Conservation (phyloP, 2,113 vertebrate genomes). For the Pontoporia blainvillei region DNA sequence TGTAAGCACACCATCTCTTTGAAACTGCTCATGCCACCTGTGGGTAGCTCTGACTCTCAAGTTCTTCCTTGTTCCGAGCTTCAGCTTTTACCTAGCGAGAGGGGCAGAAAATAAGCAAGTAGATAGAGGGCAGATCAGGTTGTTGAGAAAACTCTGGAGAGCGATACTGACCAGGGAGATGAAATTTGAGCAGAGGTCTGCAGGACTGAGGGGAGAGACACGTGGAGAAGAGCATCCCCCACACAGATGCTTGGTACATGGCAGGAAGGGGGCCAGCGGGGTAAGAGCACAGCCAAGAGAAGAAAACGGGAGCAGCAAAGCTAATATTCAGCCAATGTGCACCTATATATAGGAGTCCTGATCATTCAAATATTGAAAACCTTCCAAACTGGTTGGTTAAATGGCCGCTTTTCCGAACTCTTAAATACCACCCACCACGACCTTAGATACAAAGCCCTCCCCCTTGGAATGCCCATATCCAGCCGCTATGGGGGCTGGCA, state of each 20-base stretch:
- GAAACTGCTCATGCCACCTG: not conserved
- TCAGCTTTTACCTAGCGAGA: not conserved
- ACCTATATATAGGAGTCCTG: rapidly evolving
- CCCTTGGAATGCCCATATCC: not conserved
- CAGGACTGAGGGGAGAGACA: not conserved
- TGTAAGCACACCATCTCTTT: not conserved
- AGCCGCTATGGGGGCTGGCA: not conserved
- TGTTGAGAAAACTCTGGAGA: not conserved
- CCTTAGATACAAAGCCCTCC: not conserved
- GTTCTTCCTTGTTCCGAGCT: not conserved
- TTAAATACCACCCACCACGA: not conserved
- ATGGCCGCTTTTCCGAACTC: not conserved
- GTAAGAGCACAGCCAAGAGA: not conserved
- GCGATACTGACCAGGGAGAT: not conserved
- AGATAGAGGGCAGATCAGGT: not conserved
- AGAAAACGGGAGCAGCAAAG: not conserved
- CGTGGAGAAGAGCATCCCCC: not conserved
- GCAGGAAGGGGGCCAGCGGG: not conserved
- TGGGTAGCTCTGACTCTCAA: not conserved
- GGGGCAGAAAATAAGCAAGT: not conserved
- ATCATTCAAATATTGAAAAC: not conserved
- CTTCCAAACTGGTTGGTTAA: not conserved
- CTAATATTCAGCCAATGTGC: too few relatives aligned
- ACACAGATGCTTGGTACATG: not conserved
- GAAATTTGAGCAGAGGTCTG: not conserved